These are phyloP conservation scores for Caenorhabditis drosophilae DNA, from an alignment of 2,888 invertebrate species.

Conservation along the genomic window DNA sequence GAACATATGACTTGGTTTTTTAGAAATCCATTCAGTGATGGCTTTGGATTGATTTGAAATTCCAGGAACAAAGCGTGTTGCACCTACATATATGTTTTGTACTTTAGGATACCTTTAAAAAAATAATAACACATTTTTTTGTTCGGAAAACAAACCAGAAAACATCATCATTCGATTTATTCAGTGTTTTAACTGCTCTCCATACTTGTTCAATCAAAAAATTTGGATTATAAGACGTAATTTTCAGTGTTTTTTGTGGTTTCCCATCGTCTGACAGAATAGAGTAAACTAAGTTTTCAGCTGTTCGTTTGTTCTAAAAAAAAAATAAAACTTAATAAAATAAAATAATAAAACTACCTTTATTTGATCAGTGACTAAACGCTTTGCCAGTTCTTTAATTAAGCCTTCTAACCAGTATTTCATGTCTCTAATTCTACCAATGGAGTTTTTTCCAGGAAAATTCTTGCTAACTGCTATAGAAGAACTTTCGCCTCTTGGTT, in stretches of 20 bases:
- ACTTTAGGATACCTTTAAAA: constrained; percentile 39
- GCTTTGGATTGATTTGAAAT: constrained; percentile 18
- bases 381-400: constrained; percentile 77
- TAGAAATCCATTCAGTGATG: constrained; percentile 31
- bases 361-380: constrained; percentile 42
- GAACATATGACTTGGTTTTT: too few relatives aligned
- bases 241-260: constrained; percentile 40
- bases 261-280: constrained; percentile 16
- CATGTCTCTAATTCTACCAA: constrained; percentile 74
- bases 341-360: constrained; percentile 10
- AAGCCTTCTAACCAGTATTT: constrained; percentile 83
- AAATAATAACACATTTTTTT: not conserved
- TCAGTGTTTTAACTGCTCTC: constrained; percentile 19
- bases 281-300: constrained; percentile 38
- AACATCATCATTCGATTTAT: constrained; percentile 14
- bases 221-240: constrained; percentile 35
- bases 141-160: constrained; percentile 10
- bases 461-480: constrained; percentile 93
- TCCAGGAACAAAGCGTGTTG: constrained; percentile 39
- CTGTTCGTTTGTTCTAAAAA: constrained; percentile 33
- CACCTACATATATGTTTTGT: constrained; percentile 38
- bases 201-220: constrained; percentile 27
- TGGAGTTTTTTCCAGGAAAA: constrained; percentile 82
- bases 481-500: constrained; percentile 83
- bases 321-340: not conserved